Evolutionary conservation across 1,140 invertebrate species (phyloP).

Genomic region (Trichogramma pretiosum): DNA sequence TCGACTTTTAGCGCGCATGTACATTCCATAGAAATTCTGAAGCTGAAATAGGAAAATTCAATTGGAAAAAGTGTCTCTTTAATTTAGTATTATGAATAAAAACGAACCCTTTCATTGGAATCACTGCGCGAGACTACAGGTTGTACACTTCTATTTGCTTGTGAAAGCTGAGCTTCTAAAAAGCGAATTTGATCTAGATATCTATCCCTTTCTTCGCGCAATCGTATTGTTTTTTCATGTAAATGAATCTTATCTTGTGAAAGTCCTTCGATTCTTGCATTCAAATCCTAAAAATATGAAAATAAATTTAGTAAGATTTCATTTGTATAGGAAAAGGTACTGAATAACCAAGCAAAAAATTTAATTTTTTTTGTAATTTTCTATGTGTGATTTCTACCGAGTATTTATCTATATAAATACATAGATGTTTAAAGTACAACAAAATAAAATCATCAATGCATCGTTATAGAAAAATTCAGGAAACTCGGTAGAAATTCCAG

Average conservation of each 20-base stretch:
- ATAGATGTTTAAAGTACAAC: no score
- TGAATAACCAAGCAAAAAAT: no score
- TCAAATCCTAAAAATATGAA: conserved; percentile 43
- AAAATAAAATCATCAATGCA: no score
- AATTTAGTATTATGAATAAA: conserved; percentile 2
- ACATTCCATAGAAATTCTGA: conserved; percentile 65
- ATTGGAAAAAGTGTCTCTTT: conserved; percentile 9
- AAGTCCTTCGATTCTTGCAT: conserved; percentile 39
- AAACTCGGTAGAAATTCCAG: no score
- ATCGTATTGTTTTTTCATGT: conserved; percentile 26
- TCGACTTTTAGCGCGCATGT: conserved; percentile 67
- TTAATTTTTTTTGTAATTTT: neutral
- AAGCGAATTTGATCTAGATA: conserved; percentile 19
- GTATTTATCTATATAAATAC: neutral
- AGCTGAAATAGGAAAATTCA: conserved; percentile 43
- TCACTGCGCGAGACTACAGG: conserved; percentile 8
- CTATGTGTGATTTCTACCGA: neutral
- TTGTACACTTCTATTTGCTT: conserved; percentile 27
- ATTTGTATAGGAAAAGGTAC: no score
- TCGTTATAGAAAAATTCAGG: no score
- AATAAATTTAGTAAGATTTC: no score
- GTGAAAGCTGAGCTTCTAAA: conserved; percentile 24
- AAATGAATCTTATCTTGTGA: conserved; percentile 42
- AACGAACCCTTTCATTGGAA: conserved; percentile 20
- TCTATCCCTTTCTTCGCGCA: conserved; percentile 25